Conservation (phyloP, 1,140 invertebrate species). For the Belonocnema kinseyi region DNA sequence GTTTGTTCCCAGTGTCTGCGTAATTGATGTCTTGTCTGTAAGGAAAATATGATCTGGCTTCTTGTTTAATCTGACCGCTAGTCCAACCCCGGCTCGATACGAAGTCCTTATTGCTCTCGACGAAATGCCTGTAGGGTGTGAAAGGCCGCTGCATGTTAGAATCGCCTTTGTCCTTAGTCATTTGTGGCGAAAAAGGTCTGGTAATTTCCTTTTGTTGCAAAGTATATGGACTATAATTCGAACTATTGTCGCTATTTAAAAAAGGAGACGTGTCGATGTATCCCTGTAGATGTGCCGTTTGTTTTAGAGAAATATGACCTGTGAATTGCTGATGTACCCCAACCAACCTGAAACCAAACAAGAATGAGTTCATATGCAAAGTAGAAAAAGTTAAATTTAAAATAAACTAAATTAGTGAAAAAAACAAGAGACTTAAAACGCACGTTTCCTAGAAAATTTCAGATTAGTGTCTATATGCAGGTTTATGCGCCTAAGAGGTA, state of each 20-base stretch:
- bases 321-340: conserved; percentile 57
- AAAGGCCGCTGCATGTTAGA: conserved; percentile 54
- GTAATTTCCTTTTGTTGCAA: conserved; percentile 65
- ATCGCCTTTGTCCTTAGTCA: conserved; percentile 47
- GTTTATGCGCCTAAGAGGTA: conserved; percentile 47
- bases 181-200: conserved; percentile 64
- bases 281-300: conserved; percentile 63
- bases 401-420: neutral
- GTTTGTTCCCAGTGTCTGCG: conserved; percentile 44
- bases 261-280: conserved; percentile 62
- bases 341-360: conserved; percentile 65
- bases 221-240: conserved; percentile 69
- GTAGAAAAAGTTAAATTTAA: conserved; percentile 20
- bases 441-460: neutral
- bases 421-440: neutral
- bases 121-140: conserved; percentile 58
- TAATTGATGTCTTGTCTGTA: conserved; percentile 53
- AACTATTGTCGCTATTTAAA: conserved; percentile 66
- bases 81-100: conserved; percentile 51
- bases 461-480: conserved; percentile 48
- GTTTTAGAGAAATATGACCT: conserved; percentile 70
- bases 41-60: conserved; percentile 60
- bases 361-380: too few relatives aligned
- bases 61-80: conserved; percentile 56
- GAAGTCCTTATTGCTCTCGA: conserved; percentile 58